Percentiles rank a stretch among this genome's conserved stretches.
Conservation (phyloP, 2,797 vertebrate genomes). For the Petrocephalus sullivani region DNA sequence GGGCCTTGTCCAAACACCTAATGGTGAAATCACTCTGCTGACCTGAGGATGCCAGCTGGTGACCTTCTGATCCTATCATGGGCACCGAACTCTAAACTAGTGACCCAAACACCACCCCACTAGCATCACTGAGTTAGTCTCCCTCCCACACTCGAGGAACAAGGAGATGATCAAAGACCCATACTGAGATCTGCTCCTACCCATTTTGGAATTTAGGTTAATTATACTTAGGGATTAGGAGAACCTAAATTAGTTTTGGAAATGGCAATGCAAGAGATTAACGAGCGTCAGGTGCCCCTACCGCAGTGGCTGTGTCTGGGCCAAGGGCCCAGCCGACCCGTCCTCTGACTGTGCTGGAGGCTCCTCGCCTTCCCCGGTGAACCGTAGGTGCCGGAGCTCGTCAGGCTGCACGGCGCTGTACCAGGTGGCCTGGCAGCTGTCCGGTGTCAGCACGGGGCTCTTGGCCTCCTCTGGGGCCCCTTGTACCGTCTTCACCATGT, state of each 20-base stretch:
- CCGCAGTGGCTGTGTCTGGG: conserved; percentile 70
- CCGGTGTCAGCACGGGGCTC: conserved; percentile 78
- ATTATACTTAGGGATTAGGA: background rate
- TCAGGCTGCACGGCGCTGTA: conserved; percentile 83
- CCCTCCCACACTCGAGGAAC: background rate
- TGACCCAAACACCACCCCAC: background rate
- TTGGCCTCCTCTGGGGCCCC: conserved; percentile 71
- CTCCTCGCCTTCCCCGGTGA: conserved; percentile 34
- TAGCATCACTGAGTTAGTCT: background rate
- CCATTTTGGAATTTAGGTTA: background rate
- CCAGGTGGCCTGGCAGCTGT: conserved; percentile 70
- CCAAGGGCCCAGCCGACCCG: conserved; percentile 34
- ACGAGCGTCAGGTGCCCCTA: conserved; percentile 53
- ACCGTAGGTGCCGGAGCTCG: conserved; percentile 74
- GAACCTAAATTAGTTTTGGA: background rate
- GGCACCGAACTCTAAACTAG: background rate
- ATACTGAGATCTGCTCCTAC: background rate
- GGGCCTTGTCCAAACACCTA: background rate
- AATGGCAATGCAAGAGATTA: background rate
- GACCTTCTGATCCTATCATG: background rate
- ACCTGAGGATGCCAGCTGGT: background rate
- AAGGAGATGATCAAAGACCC: background rate
- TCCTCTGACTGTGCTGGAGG: conserved; percentile 29
- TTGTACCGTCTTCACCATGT: conserved; percentile 73
- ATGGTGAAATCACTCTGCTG: background rate